Evolutionary conservation across 2,113 vertebrate species (phyloP).

Genomic region (Mus musculus): GRCm39 chr4:154018501-154019000

Average conservation of each 20-base stretch:
- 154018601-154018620: no score
- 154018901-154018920: neutral
- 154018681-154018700: neutral
- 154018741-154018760: neutral
- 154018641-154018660: no score
- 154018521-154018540: neutral
- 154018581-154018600: fast-evolving
- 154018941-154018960: neutral
- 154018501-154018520: fast-evolving
- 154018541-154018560: fast-evolving
- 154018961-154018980: neutral
- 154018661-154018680: neutral
- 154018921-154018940: neutral
- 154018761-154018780: neutral
- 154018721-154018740: neutral
- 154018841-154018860: neutral
- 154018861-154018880: neutral
- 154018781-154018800: neutral
- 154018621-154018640: neutral
- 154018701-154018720: neutral
- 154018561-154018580: no score
- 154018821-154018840: neutral
- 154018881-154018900: fast-evolving
- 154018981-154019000: neutral
- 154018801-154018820: fast-evolving